Evolutionary conservation across 2,888 invertebrate species (phyloP), one percentile per base, ranked within the genome.

Genomic region (Frankliniella intonsa): DNA sequence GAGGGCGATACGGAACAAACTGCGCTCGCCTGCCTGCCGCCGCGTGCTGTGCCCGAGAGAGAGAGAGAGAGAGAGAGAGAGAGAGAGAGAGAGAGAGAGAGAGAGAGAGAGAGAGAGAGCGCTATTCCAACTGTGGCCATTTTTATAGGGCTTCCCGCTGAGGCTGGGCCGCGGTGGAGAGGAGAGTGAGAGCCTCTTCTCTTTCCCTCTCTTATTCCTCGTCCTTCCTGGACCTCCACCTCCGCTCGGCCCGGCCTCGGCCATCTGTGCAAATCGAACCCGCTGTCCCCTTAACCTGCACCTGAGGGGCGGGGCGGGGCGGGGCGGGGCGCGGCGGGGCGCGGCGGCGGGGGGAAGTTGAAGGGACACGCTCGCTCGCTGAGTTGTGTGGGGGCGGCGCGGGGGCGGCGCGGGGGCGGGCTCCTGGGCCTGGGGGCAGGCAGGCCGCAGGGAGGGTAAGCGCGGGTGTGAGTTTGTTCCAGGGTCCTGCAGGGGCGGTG

Each of bases 271-370:
- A 62, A 62, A 62, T 62, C 62, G 62, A 62, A 17, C 19, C 62
- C 62, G 62, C 17, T 62, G 62, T 62, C 62, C 62, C 62, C n/a
- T n/a, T 62, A 62, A 62, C 62, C 62, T 62, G n/a, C 62, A 62
- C 62, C 62, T 62, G 62, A 17, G 62, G 17, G 51, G 51, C 9
- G 55, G n/a, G n/a, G n/a, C n/a, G n/a, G n/a, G n/a, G n/a, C n/a
- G n/a, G n/a, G n/a, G n/a, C n/a, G n/a, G n/a, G 55, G 7, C 55
- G 55, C 14, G 55, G 55, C 14, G 12, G 55, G 51, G 10, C 51
- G 55, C 14, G 55, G 55, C 19, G 55, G 55, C 7, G 55, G 55
- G 14, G 55, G 7, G 55, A 17, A 55, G 55, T 55, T 2, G 55
- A 5, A 55, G 11, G 8, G 62, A n/a, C 62, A 62, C 19, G 62